phyloP scores from a whole-genome alignment of 2,888 invertebrate genomes.

The Sinelater perroti region DNA sequence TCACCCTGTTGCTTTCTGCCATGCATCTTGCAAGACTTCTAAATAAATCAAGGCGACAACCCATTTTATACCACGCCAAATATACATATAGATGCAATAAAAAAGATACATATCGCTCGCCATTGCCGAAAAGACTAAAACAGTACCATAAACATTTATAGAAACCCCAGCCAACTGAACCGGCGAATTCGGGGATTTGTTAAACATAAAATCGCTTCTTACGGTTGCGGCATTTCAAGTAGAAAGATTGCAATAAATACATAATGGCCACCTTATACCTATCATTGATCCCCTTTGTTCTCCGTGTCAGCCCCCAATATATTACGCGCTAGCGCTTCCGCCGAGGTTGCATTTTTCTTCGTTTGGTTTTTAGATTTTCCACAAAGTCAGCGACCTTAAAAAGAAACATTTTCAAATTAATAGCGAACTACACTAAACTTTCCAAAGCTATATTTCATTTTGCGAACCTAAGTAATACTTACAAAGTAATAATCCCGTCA shows the following conservation, averaged over 20 bases:
- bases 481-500: conserved; percentile 4
- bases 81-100: conserved; percentile 35
- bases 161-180: conserved; percentile 13
- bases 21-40: conserved; percentile 36
- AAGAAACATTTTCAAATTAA: conserved; percentile 7
- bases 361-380: too few species aligned
- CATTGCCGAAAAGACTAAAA: conserved; percentile 19
- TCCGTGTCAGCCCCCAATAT: too few species aligned
- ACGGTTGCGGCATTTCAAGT: conserved; percentile 6
- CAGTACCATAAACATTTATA: conserved; percentile 22
- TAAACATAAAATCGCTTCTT: conserved; percentile 19
- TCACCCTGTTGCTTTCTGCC: conserved; percentile 38
- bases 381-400: background rate
- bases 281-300: too few species aligned
- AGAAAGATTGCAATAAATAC: conserved; percentile 17
- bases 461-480: conserved; percentile 1
- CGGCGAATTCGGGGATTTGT: conserved; percentile 10
- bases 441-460: background rate
- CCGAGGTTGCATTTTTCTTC: too few species aligned
- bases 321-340: too few species aligned
- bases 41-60: conserved; percentile 40
- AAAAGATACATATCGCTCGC: conserved; percentile 22
- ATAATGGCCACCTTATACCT: background rate
- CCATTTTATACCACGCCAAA: conserved; percentile 37
- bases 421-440: background rate